A percentile compares a stretch with the other conserved stretches of the same genome.
Evolutionary conservation across 2,888 invertebrate genomes (phyloP).

Genomic region (Catocala sponsa): DNA sequence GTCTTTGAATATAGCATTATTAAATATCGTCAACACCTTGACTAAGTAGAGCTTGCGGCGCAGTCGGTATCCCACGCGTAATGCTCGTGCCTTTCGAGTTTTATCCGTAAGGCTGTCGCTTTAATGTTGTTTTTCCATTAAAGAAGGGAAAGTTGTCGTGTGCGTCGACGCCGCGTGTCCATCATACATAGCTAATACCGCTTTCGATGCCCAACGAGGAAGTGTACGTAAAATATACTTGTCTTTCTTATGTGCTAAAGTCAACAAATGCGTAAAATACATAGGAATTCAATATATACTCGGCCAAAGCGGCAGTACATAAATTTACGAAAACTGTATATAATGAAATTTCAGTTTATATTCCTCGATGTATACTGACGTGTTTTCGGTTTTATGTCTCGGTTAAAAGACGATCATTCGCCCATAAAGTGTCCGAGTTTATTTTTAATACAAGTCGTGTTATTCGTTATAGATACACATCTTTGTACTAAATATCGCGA

Average conservation of each 20-base stretch:
- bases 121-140: constrained; percentile 83
- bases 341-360: constrained; percentile 1
- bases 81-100: constrained; percentile 66
- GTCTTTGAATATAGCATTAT: constrained; percentile 34
- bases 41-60: constrained; percentile 57
- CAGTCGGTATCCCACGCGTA: constrained; percentile 63
- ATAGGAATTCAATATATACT: constrained; percentile 4
- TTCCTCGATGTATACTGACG: neutral
- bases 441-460: constrained; percentile 34
- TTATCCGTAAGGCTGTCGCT: constrained; percentile 69
- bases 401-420: constrained; percentile 19
- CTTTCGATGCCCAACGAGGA: constrained; percentile 82
- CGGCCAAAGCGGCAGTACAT: neutral
- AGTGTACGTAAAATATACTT: constrained; percentile 63
- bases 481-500: constrained; percentile 40
- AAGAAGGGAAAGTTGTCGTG: constrained; percentile 83
- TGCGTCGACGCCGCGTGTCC: constrained; percentile 71
- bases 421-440: constrained; percentile 29
- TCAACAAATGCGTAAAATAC: constrained; percentile 43
- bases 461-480: constrained; percentile 26
- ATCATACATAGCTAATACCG: constrained; percentile 81
- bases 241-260: constrained; percentile 34
- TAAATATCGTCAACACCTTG: constrained; percentile 54
- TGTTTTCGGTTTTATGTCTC: constrained; percentile 18
- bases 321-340: neutral